Conservation (phyloP, 2,888 invertebrate genomes). For the Idaea biselata region DNA sequence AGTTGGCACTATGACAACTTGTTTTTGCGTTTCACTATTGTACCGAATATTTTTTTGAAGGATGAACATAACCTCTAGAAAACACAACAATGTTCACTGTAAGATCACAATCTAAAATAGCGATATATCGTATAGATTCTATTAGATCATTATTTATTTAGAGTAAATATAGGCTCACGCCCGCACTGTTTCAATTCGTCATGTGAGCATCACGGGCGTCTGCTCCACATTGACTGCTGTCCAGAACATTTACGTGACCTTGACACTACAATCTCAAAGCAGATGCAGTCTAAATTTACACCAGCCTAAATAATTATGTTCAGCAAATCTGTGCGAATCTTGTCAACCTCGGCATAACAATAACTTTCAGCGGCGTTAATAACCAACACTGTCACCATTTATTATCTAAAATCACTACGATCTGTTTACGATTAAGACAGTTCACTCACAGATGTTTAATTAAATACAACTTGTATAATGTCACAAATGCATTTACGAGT, state of each 20-base stretch:
- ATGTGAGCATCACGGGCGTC: conserved; percentile 53
- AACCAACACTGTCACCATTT: conserved; percentile 15
- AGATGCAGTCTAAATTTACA: conserved; percentile 37
- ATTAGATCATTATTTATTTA: conserved; percentile 80
- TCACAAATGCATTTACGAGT: conserved; percentile 40
- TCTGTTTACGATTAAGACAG: conserved; percentile 11
- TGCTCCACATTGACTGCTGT: conserved; percentile 49
- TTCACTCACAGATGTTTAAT: conserved; percentile 30
- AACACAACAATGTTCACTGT: conserved; percentile 10
- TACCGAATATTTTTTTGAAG: conserved; percentile 22
- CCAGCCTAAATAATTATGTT: conserved; percentile 29
- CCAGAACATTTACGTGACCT: conserved; percentile 56
- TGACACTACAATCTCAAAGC: conserved; percentile 54
- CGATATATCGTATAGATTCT: conserved; percentile 56
- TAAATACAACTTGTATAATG: conserved; percentile 32
- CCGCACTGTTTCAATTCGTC: conserved; percentile 41
- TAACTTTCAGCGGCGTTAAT: conserved; percentile 22
- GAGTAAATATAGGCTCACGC: conserved; percentile 49
- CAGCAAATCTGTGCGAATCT: conserved; percentile 20
- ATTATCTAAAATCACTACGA: conserved; percentile 13
- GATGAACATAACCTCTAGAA: conserved; percentile 12
- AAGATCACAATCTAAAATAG: conserved; percentile 66
- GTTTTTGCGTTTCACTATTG: conserved; percentile 34
- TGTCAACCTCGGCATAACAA: conserved; percentile 17
- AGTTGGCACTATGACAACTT: conserved; percentile 49